Evolutionary conservation across 1,140 invertebrate genomes (phyloP).

Genomic region (Dreissena polymorpha): DNA sequence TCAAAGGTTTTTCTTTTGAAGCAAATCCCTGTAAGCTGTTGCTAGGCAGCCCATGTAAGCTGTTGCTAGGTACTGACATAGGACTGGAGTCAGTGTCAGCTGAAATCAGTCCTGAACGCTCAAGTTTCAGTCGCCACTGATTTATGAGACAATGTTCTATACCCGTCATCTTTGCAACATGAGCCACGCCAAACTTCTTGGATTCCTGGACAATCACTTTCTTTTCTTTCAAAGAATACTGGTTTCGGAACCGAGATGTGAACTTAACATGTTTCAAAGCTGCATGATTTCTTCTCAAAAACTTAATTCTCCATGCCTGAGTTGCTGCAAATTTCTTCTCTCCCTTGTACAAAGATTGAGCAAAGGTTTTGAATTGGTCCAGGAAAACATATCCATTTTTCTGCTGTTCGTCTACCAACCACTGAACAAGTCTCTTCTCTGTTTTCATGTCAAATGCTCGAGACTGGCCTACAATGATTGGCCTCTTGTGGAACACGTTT

Average conservation of each 20-base stretch:
- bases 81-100: not conserved
- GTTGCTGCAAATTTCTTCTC: constrained; percentile 52
- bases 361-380: constrained; percentile 44
- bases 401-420: constrained; percentile 35
- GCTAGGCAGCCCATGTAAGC: not conserved
- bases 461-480: constrained; percentile 51
- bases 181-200: constrained; percentile 40
- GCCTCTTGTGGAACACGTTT: constrained; percentile 28
- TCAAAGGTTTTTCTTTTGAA: not conserved
- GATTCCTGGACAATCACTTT: constrained; percentile 43
- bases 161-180: constrained; percentile 44
- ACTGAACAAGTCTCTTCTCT: constrained; percentile 51
- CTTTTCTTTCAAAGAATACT: constrained; percentile 47
- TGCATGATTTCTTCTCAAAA: constrained; percentile 42
- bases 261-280: constrained; percentile 48
- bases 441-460: constrained; percentile 47
- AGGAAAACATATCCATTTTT: constrained; percentile 53
- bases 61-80: not conserved
- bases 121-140: constrained; percentile 44
- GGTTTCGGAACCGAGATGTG: constrained; percentile 48
- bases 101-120: constrained; percentile 26
- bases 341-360: constrained; percentile 49
- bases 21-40: not conserved
- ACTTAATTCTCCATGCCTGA: constrained; percentile 51
- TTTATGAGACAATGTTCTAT: constrained; percentile 50